Percentiles rank a stretch among this genome's conserved stretches.
phyloP scores from a whole-genome alignment of 1,140 invertebrate species.

The Chironomus striatipennis region DNA sequence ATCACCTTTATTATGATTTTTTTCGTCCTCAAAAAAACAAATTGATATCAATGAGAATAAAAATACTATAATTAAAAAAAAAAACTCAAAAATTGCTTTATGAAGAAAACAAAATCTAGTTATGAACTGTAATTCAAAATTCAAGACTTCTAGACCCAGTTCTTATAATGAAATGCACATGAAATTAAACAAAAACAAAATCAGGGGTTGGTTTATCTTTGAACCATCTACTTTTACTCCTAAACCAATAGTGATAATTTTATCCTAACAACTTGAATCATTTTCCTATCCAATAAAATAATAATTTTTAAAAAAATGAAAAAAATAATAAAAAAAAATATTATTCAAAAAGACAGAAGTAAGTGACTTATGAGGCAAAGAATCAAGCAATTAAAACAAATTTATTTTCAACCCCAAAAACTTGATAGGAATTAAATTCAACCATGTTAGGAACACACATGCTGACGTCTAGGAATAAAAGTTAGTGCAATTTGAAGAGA shows the following conservation, averaged over 20 bases:
- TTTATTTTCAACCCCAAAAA: background rate
- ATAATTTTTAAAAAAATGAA: background rate
- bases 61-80: background rate
- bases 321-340: too few relatives aligned
- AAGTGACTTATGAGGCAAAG: too few relatives aligned
- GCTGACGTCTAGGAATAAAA: too few relatives aligned
- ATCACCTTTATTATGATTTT: background rate
- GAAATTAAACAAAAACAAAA: background rate
- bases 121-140: background rate
- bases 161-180: background rate
- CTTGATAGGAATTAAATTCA: background rate
- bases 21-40: background rate
- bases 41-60: background rate
- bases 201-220: too few relatives aligned
- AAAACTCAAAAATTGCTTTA: too few relatives aligned
- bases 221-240: too few relatives aligned
- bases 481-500: too few relatives aligned
- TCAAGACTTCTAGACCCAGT: constrained; percentile 7
- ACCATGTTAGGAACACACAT: too few relatives aligned
- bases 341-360: too few relatives aligned
- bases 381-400: background rate
- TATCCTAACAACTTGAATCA: too few relatives aligned
- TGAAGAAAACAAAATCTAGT: background rate
- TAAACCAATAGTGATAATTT: too few relatives aligned
- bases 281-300: background rate